Base-by-base conservation (phyloP, 2,797 vertebrate genomes). In the Dryobates pubescens region DNA sequence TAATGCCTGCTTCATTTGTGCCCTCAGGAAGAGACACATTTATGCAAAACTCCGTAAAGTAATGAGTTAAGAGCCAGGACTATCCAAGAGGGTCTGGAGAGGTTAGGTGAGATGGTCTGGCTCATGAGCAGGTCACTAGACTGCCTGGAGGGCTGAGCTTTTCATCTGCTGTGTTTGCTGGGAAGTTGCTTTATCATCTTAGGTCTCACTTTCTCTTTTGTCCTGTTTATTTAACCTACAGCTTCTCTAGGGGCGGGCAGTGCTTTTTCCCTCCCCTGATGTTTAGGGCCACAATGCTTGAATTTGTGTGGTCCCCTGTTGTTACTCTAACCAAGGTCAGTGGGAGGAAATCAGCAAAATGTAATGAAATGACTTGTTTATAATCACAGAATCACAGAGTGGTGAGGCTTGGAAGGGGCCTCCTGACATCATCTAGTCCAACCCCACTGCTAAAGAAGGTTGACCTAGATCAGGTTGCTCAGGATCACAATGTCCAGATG, bases 241-340 rank as follows among this genome's bases (percentile, higher is more conserved):
- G 16, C 29, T 72, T 79, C 38, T 88, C 24, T 41, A 67, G 24
- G 22, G 57, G 38, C 54, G 72, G 70, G 20, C 17, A 43, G 18
- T 41, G 23, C 9, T 30, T 29, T 16, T 12, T 0, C 27, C 4
- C 3, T 14, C 2, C 16, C 2, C 0, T 11, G 1, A 32, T 68
- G 15, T 51, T 82, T 77, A 80, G 51, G 43, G 61, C 11, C 30
- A 56, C 23, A 36, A 56, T n/a, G 10, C 24, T 87, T 73, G 32
- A 57, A 87, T 86, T 84, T 70, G 15, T 47, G 12, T 43, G 19
- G 16, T 61, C 38, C 56, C 22, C 29, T 76, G 8, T 30, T 89
- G 41, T 41, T 74, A 41, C 18, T 59, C 8, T 61, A 34, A 30
- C 71, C 62, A 64, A 85, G 88, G 18, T 61, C 47, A 53, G 7